Conservation (phyloP, 2,888 invertebrate genomes). For the Caenorhabditis wallacei region DNA sequence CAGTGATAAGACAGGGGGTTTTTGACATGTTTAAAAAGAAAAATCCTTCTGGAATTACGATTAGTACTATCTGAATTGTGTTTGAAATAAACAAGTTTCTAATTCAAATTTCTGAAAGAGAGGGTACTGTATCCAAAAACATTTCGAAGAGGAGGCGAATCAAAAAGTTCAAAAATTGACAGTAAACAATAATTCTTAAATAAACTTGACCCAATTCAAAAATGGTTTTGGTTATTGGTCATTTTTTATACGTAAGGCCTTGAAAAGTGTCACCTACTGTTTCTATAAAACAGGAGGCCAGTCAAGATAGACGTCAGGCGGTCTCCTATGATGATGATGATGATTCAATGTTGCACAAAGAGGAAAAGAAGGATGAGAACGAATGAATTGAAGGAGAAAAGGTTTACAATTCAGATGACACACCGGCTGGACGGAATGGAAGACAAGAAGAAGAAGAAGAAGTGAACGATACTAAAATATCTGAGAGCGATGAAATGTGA, state of each 20-base stretch:
- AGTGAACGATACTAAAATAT: slow-evolving; percentile 46
- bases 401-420: slow-evolving; percentile 54
- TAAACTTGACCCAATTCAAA: slow-evolving; percentile 25
- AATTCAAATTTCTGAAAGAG: not conserved
- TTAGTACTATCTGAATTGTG: not conserved
- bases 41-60: slow-evolving; percentile 33
- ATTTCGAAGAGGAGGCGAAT: too few relatives aligned
- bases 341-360: slow-evolving; percentile 61
- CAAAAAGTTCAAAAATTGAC: not conserved
- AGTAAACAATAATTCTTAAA: not conserved
- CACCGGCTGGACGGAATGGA: slow-evolving; percentile 23
- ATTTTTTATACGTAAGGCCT: slow-evolving; percentile 18
- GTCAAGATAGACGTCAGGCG: slow-evolving; percentile 12
- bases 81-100: not conserved
- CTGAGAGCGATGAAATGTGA: slow-evolving; percentile 53
- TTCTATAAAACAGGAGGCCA: slow-evolving; percentile 24
- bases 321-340: slow-evolving; percentile 45
- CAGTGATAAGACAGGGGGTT: slow-evolving; percentile 36
- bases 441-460: slow-evolving; percentile 26
- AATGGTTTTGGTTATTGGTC: slow-evolving; percentile 26
- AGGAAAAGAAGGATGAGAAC: slow-evolving; percentile 10
- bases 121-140: slow-evolving; percentile 8
- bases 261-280: slow-evolving; percentile 31
- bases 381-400: slow-evolving; percentile 23
- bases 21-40: slow-evolving; percentile 46